Evolutionary conservation across 30 jellyfish, hydroid and myxozoan species (phyloP).

Genomic region (Phacellophora camtschatica): DNA sequence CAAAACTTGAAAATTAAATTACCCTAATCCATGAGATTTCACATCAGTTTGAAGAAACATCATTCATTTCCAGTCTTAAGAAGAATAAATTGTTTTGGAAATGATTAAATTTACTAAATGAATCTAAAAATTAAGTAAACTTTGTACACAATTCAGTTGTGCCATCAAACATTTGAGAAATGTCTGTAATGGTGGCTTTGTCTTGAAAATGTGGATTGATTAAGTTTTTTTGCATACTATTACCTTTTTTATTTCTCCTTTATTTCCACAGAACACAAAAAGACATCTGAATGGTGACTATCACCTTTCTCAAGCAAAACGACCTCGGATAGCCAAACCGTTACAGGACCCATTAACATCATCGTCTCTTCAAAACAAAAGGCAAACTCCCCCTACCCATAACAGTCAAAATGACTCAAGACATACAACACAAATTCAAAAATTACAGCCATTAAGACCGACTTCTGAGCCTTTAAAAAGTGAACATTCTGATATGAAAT

Average conservation of each 20-base stretch:
- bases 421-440: neutral
- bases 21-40: too few relatives aligned
- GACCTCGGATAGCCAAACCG: slow-evolving; percentile 73
- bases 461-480: neutral
- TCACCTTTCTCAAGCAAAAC: slow-evolving; percentile 29
- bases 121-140: too few relatives aligned
- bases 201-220: too few relatives aligned
- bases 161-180: too few relatives aligned
- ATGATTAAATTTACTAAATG: too few relatives aligned
- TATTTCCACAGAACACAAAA: slow-evolving; percentile 25
- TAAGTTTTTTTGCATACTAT: neutral
- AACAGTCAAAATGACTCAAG: neutral
- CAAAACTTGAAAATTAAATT: too few relatives aligned
- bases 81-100: too few relatives aligned
- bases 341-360: slow-evolving; percentile 71
- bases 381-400: too few relatives aligned
- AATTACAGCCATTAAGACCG: neutral
- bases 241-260: neutral
- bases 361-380: slow-evolving; percentile 8
- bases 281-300: slow-evolving; percentile 40
- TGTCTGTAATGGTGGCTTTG: too few relatives aligned
- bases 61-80: too few relatives aligned
- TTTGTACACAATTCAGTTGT: too few relatives aligned
- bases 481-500: neutral
- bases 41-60: too few relatives aligned